A percentile compares a stretch with the other conserved stretches of the same genome.
phyloP scores from a whole-genome alignment of 2,888 invertebrate genomes.

The Melanotus villosus region DNA sequence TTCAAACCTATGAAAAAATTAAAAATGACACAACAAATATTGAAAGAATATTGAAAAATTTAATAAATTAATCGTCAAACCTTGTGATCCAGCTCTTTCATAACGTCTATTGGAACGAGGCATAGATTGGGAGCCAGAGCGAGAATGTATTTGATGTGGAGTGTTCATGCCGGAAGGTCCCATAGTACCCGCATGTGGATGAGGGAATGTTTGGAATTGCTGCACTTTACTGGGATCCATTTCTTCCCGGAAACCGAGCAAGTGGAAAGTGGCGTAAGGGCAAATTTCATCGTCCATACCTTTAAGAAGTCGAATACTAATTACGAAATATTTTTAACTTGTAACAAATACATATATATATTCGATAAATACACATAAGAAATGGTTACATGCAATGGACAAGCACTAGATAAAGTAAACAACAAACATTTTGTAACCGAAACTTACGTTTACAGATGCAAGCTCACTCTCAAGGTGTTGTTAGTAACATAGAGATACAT shows the following conservation, averaged over 20 bases:
- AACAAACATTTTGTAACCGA: slow-evolving; percentile 28
- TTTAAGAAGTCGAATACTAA: no score
- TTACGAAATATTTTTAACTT: no score
- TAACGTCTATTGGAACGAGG: slow-evolving; percentile 70
- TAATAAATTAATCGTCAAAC: no score
- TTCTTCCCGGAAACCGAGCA: slow-evolving; percentile 94
- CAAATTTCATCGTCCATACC: slow-evolving; percentile 97
- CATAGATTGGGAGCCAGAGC: slow-evolving; percentile 93
- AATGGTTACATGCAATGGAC: slow-evolving; percentile 46
- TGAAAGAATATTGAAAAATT: no score
- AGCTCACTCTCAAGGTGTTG: slow-evolving; percentile 46
- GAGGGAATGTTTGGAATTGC: slow-evolving; percentile 91
- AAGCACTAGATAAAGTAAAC: slow-evolving; percentile 29
- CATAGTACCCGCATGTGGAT: slow-evolving; percentile 88
- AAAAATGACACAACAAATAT: no score
- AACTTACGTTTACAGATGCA: slow-evolving; percentile 47
- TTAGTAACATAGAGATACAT: slow-evolving; percentile 42
- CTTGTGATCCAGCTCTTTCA: slow-evolving; percentile 67
- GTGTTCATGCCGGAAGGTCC: slow-evolving; percentile 80
- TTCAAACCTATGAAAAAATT: no score
- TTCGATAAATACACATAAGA: neutral
- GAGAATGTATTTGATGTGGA: slow-evolving; percentile 82
- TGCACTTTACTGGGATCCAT: slow-evolving; percentile 94
- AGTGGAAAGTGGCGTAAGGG: slow-evolving; percentile 97
- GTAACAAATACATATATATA: no score